Conservation (phyloP, 2,797 vertebrate species). For the Petrocephalus schoutedeni region DNA sequence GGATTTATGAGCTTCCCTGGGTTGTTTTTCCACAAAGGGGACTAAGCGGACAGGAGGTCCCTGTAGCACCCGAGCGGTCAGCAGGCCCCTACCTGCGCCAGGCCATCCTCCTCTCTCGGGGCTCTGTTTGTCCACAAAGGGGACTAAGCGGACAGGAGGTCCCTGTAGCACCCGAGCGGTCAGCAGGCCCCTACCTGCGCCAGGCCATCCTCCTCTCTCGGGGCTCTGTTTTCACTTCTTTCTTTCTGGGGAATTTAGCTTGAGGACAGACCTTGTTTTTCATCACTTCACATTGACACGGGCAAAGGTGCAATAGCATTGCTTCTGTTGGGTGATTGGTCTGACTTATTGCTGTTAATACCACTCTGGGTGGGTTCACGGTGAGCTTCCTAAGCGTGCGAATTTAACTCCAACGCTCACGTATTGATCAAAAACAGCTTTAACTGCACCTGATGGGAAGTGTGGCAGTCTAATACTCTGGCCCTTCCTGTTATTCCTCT, state of each 20-base stretch:
- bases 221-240: not conserved
- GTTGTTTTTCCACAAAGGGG: not conserved
- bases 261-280: constrained; percentile 24
- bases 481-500: too few species aligned
- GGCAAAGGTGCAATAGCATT: constrained; percentile 32
- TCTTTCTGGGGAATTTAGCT: constrained; percentile 29
- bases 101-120: not conserved
- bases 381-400: constrained; percentile 16
- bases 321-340: constrained; percentile 34
- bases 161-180: constrained; percentile 9
- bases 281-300: constrained; percentile 28
- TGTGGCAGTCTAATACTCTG: not conserved
- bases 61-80: constrained; percentile 2
- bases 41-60: constrained; percentile 17
- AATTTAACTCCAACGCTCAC: not conserved
- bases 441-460: not conserved
- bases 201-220: not conserved
- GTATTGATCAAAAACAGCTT: not conserved
- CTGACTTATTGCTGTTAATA: constrained; percentile 21
- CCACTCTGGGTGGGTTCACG: constrained; percentile 16
- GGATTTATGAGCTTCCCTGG: not conserved
- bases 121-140: too few species aligned
- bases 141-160: constrained; percentile 15
- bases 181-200: not conserved
- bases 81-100: not conserved